Base-by-base conservation (phyloP, 2,113 vertebrate species). In the Toxotes jaculatrix region DNA sequence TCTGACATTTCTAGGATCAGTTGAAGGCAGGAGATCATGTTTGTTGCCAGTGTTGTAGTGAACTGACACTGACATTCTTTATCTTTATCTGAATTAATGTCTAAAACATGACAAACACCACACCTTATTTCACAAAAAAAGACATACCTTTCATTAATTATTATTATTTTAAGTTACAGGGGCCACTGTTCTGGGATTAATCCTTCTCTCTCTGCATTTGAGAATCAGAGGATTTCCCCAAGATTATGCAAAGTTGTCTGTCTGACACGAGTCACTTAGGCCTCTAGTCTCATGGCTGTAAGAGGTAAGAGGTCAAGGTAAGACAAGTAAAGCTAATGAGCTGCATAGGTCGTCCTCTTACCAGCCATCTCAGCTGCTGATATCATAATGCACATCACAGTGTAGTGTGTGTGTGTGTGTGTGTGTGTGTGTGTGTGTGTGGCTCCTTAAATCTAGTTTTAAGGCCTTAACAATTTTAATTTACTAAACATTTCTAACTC, bases 191-290 rank as follows among this genome's bases (percentile, higher is more conserved):
- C 19, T 10, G 1, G 13, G 16, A n/a, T 1, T 75, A 51, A 75
- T 71, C 72, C 72, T 17, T 9, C 23, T 71, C 23, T 71, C 47
- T 43, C 60, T 42, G 57, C 19, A n/a, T 40, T 19, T 61, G n/a
- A 66, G 62, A 61, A 55, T 12, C 38, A 57, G 59, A 70, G 64
- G 77, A 71, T 70, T 71, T 49, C 3, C 27, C n/a, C 5, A 34
- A 62, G 73, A 81, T 73, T 77, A 86, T 74, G 40, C 31, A 55
- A 43, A 49, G 40, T 42, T 78, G 40, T 77, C 49, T n/a, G 57
- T 78, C 59, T 77, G 53, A 59, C 14, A 38, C 55, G 13, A 16
- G 53, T 19, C 7, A 27, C 27, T 40, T 21, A 40, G 16, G 32
- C n/a, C 23, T 66, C 4, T 27, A n/a, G 51, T 61, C 27, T 67